phyloP scores from a whole-genome alignment of 2,113 vertebrate genomes.

The Pseudolaguvia tuberculata region DNA sequence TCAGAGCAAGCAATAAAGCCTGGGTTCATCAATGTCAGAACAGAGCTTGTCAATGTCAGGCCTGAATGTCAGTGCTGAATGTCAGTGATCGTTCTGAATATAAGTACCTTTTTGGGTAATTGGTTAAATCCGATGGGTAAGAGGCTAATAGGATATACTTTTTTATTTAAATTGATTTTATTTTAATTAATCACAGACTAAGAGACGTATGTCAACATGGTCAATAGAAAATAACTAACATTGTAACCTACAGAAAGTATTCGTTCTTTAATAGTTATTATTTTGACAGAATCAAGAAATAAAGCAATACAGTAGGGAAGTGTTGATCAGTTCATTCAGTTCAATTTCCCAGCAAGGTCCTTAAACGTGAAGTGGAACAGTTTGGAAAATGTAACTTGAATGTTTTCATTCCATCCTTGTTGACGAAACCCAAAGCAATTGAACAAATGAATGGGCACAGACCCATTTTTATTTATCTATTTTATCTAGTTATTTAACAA shows the following conservation, averaged over 20 bases:
- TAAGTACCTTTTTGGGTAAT: background rate
- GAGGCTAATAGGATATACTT: too few species aligned
- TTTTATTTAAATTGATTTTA: too few species aligned
- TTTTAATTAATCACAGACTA: background rate
- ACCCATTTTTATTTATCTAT: too few species aligned
- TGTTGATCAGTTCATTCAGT: too few species aligned
- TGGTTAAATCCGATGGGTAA: background rate
- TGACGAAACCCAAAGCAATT: too few species aligned
- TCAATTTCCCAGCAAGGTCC: too few species aligned
- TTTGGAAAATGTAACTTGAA: too few species aligned
- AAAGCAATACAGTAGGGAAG: too few species aligned
- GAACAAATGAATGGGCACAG: too few species aligned
- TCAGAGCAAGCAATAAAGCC: slow-evolving; percentile 11
- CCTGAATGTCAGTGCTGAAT: slow-evolving; percentile 11
- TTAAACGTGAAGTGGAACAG: too few species aligned
- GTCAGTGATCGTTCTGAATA: slow-evolving; percentile 29
- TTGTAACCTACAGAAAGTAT: background rate
- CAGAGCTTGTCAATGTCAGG: slow-evolving; percentile 15
- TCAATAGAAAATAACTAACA: background rate
- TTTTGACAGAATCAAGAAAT: background rate
- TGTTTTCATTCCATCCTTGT: too few species aligned
- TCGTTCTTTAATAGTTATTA: background rate
- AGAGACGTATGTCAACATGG: background rate
- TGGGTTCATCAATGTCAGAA: background rate
- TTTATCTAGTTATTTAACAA: too few species aligned